phyloP scores from a whole-genome alignment of 2,797 vertebrate species.

The Ficedula albicollis region DNA sequence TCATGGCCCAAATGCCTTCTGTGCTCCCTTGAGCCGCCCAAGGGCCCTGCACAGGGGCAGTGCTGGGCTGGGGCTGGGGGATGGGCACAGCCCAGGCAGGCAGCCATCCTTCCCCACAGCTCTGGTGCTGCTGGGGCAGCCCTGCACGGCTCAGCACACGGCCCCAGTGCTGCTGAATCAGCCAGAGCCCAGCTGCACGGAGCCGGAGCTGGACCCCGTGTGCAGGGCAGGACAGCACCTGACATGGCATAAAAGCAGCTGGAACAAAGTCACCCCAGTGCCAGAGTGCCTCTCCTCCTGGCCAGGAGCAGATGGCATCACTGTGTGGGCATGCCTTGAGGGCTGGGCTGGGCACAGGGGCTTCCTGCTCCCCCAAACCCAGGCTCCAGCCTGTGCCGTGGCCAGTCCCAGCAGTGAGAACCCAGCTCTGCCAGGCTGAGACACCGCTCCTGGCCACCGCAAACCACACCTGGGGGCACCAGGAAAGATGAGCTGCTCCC shows the following conservation, averaged over 20 bases:
- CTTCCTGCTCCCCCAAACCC: background rate
- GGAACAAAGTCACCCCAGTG: background rate
- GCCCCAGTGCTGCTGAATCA: background rate
- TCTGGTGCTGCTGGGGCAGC: fast-evolving
- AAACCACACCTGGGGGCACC: background rate
- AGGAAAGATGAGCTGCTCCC: background rate
- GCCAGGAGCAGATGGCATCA: background rate
- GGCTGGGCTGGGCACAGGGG: background rate
- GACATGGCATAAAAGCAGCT: background rate
- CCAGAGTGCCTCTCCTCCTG: background rate
- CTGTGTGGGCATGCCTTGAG: background rate
- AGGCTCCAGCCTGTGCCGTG: background rate
- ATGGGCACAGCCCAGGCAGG: background rate
- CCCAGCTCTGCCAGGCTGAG: background rate
- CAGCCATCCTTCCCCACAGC: background rate
- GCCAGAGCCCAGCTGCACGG: background rate
- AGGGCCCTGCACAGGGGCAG: background rate
- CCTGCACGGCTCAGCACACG: background rate
- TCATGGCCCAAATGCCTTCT: background rate
- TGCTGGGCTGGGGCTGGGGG: background rate
- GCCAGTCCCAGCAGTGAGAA: background rate
- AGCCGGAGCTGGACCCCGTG: background rate
- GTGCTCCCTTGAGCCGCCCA: fast-evolving
- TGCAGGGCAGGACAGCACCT: background rate
- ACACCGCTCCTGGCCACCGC: background rate